phyloP scores from a whole-genome alignment of 2,113 vertebrate species.

The Gila orcuttii region DNA sequence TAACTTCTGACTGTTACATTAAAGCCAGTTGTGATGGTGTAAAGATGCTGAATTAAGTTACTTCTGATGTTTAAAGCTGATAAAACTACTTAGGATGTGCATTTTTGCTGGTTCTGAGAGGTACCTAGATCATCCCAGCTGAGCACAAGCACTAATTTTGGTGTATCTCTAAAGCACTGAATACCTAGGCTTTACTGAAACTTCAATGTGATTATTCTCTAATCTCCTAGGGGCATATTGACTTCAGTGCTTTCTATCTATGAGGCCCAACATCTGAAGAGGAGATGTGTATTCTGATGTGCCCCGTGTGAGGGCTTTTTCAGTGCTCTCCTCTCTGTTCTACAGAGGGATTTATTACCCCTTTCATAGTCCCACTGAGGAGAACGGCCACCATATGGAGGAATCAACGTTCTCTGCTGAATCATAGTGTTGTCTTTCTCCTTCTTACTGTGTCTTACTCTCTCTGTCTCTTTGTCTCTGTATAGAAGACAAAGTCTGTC shows the following conservation, averaged over 20 bases:
- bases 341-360: slow-evolving; percentile 36
- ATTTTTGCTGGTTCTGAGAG: background rate
- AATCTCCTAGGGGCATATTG: slow-evolving; percentile 26
- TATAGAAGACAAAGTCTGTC: slow-evolving; percentile 6
- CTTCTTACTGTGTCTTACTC: background rate
- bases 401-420: background rate
- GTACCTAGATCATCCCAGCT: background rate
- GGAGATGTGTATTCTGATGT: background rate
- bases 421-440: slow-evolving; percentile 23
- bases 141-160: background rate
- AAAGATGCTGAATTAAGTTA: background rate
- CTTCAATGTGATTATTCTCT: slow-evolving; percentile 21
- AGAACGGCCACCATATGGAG: background rate
- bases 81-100: no score
- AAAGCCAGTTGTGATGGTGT: background rate
- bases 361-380: slow-evolving; percentile 27
- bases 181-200: slow-evolving; percentile 5
- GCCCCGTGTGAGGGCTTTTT: background rate
- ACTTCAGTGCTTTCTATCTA: slow-evolving; percentile 16
- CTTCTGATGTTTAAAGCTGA: no score
- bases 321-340: background rate
- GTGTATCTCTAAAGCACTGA: background rate
- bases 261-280: slow-evolving; percentile 4
- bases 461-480: slow-evolving; percentile 1
- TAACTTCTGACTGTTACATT: background rate